Evolutionary conservation across 2,113 vertebrate genomes (phyloP), one percentile per base, ranked within the genome.

Genomic region (Larimichthys crocea): DNA sequence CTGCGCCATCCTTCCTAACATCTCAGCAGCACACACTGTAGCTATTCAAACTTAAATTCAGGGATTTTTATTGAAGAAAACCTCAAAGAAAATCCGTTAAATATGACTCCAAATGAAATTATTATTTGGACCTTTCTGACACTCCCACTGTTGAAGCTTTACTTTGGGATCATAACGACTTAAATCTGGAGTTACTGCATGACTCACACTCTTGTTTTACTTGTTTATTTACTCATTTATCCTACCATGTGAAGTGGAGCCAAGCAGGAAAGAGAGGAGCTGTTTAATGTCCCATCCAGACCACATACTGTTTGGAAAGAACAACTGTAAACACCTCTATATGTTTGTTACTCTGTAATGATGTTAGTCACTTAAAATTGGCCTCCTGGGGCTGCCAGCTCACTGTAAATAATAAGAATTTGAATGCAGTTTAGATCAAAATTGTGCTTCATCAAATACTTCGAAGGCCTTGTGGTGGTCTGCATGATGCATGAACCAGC

Each of bases 251-350:
- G 72, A 87, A 29, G 75, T 8, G n/a, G 63, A 78, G 79, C 82
- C 79, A 77, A 61, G 72, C 56, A 46, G 56, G 29, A 61, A 65
- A 48, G 29, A 49, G 20, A 26, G 48, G 44, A 53, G 64, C 12
- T 64, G 29, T 86, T 82, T 86, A 55, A 84, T 64, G 62, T 84
- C 48, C 48, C 46, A 46, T 84, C 74, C 84, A 84, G 79, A 79
- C 82, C 84, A 35, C 75, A 62, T 56, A 68, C 19, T 76, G 75
- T 70, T 85, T 85, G 31, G 20, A 40, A 17, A 66, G 61, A 74
- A 62, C 12, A 2, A 57, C 12, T 53, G 44, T 79, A 79, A 75
- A 84, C 64, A 65, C 66, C 44, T 24, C 29, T 22, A n/a, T 31
- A 22, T 73, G 26, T 49, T 26, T 73, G n/a, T 72, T 15, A 10